These are phyloP conservation scores for Hybos culiciformis DNA, from an alignment of 2,888 invertebrate species.

Conservation along the genomic window DNA sequence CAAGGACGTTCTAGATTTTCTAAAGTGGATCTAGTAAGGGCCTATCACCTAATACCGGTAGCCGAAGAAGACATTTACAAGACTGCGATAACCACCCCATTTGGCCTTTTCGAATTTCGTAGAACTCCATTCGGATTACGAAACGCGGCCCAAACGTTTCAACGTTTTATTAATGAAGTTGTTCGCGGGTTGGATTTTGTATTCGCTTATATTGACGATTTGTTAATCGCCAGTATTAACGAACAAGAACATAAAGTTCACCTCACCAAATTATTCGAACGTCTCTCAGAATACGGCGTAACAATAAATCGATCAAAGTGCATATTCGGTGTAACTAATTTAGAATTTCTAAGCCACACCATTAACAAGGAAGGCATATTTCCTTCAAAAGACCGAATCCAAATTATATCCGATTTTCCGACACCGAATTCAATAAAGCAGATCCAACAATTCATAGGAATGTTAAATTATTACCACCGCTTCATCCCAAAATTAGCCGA, in stretches of 20 bases:
- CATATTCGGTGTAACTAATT: neutral
- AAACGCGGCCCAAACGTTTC: constrained; percentile 25
- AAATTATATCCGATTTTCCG: neutral
- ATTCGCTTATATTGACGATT: constrained; percentile 19
- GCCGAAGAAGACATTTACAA: constrained; percentile 21
- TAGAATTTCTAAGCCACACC: neutral
- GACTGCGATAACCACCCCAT: constrained; percentile 24
- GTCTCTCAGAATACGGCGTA: constrained; percentile 1
- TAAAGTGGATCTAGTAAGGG: constrained; percentile 16
- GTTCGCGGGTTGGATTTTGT: constrained; percentile 14
- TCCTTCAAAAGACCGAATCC: constrained; percentile 1
- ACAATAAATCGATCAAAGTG: constrained; percentile 15
- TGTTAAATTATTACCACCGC: constrained; percentile 1
- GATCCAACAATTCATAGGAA: neutral
- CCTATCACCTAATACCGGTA: constrained; percentile 27
- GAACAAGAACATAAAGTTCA: constrained; percentile 13
- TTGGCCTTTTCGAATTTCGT: constrained; percentile 22
- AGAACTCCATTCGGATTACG: constrained; percentile 23
- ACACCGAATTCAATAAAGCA: neutral
- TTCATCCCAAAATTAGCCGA: neutral
- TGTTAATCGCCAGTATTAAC: constrained; percentile 15
- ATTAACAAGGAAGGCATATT: neutral
- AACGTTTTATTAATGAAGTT: constrained; percentile 21
- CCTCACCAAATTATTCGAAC: constrained; percentile 10
- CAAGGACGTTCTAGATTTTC: constrained; percentile 12